Percentiles rank a stretch among this genome's conserved stretches.
phyloP scores from a whole-genome alignment of 2,888 invertebrate species.

The Acanthosoma haemorrhoidale region DNA sequence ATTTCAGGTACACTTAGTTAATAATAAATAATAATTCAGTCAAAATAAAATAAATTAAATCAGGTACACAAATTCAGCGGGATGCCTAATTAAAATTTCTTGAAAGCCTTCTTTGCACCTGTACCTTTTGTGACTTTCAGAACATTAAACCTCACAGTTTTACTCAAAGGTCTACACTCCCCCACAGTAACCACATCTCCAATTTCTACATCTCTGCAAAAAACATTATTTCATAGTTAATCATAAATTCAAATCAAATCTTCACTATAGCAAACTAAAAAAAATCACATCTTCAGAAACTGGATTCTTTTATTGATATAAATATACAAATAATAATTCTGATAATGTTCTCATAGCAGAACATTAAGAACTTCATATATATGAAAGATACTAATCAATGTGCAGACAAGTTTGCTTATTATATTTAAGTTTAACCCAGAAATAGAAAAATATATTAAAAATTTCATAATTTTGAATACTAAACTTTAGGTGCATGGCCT shows the following conservation, averaged over 20 bases:
- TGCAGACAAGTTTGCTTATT: too few relatives aligned
- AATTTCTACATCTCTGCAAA: slow-evolving; percentile 81
- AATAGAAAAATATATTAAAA: too few relatives aligned
- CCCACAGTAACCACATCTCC: slow-evolving; percentile 98
- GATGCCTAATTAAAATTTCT: slow-evolving; percentile 53
- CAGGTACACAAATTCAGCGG: not conserved
- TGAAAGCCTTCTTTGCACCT: slow-evolving; percentile 90
- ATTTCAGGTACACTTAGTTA: too few relatives aligned
- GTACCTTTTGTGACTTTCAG: slow-evolving; percentile 93
- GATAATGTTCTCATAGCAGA: too few relatives aligned
- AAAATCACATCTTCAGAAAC: not conserved
- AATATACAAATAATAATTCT: too few relatives aligned
- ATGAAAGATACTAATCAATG: too few relatives aligned
- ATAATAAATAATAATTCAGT: too few relatives aligned
- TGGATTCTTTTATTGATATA: too few relatives aligned
- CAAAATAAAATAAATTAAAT: not conserved
- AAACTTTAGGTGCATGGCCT: too few relatives aligned
- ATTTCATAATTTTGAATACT: too few relatives aligned
- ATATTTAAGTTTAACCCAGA: too few relatives aligned
- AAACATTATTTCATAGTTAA: slow-evolving; percentile 48
- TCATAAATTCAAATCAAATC: not conserved
- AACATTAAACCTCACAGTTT: slow-evolving; percentile 98
- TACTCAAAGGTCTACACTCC: slow-evolving; percentile 96
- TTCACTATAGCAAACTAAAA: not conserved
- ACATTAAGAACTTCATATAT: too few relatives aligned